Conservation (phyloP, 2,113 vertebrate genomes). For the Aplodontia rufa region DNA sequence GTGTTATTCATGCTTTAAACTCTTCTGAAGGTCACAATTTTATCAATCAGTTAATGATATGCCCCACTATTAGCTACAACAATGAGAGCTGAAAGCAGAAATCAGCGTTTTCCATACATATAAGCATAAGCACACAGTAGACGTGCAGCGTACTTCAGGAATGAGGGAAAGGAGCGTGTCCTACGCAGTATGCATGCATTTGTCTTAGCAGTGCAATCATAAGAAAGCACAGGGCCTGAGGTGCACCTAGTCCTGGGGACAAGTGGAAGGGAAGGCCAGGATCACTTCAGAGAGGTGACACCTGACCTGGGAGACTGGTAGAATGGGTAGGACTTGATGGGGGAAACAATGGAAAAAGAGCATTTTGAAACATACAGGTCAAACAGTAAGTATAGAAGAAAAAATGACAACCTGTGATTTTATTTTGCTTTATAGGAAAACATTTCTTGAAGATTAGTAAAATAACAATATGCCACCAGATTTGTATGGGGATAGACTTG, state of each 20-base stretch:
- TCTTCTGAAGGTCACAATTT: neutral
- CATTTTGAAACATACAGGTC: neutral
- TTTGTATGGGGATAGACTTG: neutral
- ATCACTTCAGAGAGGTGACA: neutral
- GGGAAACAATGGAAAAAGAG: neutral
- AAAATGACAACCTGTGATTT: neutral
- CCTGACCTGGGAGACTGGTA: too few relatives aligned
- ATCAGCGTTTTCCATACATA: neutral
- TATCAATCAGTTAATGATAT: neutral
- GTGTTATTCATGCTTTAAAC: neutral
- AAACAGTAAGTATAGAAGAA: neutral
- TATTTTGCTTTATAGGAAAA: slow-evolving; percentile 21
- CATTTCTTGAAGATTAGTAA: neutral
- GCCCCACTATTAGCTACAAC: neutral
- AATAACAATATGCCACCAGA: neutral
- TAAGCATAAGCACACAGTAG: neutral
- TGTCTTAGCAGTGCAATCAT: neutral
- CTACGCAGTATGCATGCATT: neutral
- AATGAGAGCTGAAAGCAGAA: neutral
- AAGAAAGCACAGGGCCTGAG: neutral
- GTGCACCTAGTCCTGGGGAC: neutral
- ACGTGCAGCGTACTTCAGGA: neutral
- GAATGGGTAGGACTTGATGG: neutral
- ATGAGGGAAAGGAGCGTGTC: neutral
- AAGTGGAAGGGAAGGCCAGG: neutral